Conservation (phyloP, 2,797 vertebrate species). For the Poeciliopsis presidionis region DNA sequence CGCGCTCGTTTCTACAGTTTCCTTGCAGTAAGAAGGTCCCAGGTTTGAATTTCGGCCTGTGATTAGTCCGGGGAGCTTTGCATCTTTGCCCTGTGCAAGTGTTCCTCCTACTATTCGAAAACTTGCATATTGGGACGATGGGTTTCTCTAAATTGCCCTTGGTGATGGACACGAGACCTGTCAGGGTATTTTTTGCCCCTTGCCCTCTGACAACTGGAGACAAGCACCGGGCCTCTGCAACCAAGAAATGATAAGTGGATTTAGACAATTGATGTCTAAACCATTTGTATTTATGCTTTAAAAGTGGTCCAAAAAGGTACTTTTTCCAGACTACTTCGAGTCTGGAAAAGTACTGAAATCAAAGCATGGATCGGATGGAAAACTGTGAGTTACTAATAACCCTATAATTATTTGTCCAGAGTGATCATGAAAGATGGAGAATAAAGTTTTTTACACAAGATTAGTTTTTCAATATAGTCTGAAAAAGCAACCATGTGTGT, state of each 20-base stretch:
- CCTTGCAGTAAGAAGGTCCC: background rate
- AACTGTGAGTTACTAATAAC: background rate
- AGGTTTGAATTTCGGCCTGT: background rate
- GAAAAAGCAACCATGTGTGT: conserved; percentile 33
- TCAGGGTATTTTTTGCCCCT: background rate
- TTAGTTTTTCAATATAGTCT: conserved; percentile 43
- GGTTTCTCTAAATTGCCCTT: background rate
- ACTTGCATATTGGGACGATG: background rate
- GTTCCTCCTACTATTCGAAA: background rate
- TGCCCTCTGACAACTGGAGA: background rate
- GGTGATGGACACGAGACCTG: background rate
- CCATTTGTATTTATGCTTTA: background rate
- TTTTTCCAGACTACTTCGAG: background rate
- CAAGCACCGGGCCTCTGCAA: background rate
- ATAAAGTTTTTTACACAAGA: conserved; percentile 37
- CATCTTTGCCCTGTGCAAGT: background rate
- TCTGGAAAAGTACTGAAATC: background rate
- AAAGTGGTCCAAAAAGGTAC: background rate
- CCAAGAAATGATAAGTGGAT: background rate
- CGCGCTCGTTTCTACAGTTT: background rate
- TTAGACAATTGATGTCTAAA: background rate
- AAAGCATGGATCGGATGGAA: background rate
- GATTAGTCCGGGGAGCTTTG: background rate
- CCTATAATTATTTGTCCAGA: conserved; percentile 7
- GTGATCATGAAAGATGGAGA: conserved; percentile 24